Conservation (phyloP, 2,888 invertebrate genomes). For the Thymelicus lineola region DNA sequence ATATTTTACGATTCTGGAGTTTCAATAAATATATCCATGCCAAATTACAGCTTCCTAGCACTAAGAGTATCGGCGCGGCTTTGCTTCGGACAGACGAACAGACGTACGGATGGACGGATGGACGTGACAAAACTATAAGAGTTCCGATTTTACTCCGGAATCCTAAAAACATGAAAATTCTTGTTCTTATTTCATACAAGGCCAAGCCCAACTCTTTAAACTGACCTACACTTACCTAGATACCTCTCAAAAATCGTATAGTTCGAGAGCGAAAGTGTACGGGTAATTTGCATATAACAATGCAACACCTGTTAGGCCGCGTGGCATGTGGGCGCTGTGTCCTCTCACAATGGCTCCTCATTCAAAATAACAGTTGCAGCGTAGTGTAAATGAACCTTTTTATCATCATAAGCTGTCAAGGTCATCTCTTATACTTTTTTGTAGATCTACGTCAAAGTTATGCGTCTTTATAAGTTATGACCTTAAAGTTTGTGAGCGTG, state of each 20-base stretch:
- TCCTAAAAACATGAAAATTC: too few relatives aligned
- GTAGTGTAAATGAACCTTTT: constrained; percentile 82
- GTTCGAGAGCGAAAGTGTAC: constrained; percentile 75
- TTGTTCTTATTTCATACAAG: neutral
- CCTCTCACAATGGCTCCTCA: constrained; percentile 71
- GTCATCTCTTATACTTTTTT: constrained; percentile 70
- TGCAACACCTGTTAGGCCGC: constrained; percentile 78
- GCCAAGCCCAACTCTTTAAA: neutral
- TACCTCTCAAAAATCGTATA: constrained; percentile 68
- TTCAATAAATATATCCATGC: too few relatives aligned
- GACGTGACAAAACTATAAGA: too few relatives aligned
- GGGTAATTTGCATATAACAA: constrained; percentile 82
- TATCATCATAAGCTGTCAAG: constrained; percentile 77
- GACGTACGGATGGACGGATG: too few relatives aligned
- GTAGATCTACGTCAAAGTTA: neutral
- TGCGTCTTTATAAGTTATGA: neutral
- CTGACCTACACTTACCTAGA: constrained; percentile 17
- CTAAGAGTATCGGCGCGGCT: too few relatives aligned
- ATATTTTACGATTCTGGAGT: too few relatives aligned
- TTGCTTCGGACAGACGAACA: too few relatives aligned
- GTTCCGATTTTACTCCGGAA: too few relatives aligned
- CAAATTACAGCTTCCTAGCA: too few relatives aligned
- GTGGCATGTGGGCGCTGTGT: constrained; percentile 73
- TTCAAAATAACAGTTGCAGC: constrained; percentile 76
- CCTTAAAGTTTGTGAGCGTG: constrained; percentile 5